Evolutionary conservation across 2,888 invertebrate species (phyloP), one percentile per base, ranked within the genome.

Genomic region (Nasonovia ribisnigri): DNA sequence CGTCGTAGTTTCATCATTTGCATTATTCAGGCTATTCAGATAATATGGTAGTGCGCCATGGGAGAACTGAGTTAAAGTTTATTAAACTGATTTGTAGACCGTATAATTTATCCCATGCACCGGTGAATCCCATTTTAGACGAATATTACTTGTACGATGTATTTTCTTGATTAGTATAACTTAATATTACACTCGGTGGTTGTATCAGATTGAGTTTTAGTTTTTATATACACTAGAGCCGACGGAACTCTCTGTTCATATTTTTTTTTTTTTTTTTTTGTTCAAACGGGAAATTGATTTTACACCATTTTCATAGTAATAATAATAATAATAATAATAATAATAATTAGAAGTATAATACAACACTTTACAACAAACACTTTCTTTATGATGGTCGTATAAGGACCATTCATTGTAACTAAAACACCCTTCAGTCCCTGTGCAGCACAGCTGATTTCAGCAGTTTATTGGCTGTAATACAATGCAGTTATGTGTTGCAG

Each of bases 1-100:
- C 36, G 29, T 57, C 36, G 54, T 54, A 54, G 54, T 57, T 54
- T 57, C 54, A 57, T 88, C 88, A 57, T 54, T 88, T 88, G 88
- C 10, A 88, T 51, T 36, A 88, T 88, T 51, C 48, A 88, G 36
- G 51, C 36, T 51, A 88, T 51, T 36, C 24, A 88, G 54, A 54
- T 54, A 88, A 67, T 67, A 36, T 67, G 67, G 29, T 54, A 42
- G 26, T 57, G 54, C 29, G n/a, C 26, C 88, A 24, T 42, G 54
- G 26, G 88, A 88, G 88, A 88, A 42, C 54, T 42, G 54, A 88
- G 54, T 88, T 88, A n/a, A 88, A 88, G 88, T 89, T 89, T 57
- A 89, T 89, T 89, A 42, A 89, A 89, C 89, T 57, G 89, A 89
- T 57, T 42, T 88, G 42, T 88, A 26, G 57, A 88, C 29, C 42